Evolutionary conservation across 1,140 invertebrate genomes (phyloP), one percentile per base, ranked within the genome.

Genomic region (Pachypeltis micranthus): DNA sequence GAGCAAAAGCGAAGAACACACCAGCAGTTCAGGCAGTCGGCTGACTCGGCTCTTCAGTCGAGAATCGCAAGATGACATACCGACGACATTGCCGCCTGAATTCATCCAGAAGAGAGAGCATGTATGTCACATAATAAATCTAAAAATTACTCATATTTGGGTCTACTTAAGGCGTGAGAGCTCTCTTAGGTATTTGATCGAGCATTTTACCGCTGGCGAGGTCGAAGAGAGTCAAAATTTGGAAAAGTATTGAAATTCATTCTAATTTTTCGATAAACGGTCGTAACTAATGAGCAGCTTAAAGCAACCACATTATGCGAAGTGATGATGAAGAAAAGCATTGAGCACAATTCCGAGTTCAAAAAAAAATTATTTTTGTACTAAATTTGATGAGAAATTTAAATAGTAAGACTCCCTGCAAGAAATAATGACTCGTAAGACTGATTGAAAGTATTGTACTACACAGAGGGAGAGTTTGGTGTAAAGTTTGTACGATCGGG

Each of bases 1-100:
- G 19, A 69, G 66, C 19, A 69, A 69, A 61, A 67, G 66, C 61
- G 68, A 69, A 63, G 68, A 68, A n/a, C 63, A 67, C 21, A 69
- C 68, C 0, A 65, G 64, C 34, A 66, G 63, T 27, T 58, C 62
- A 12, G 58, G 66, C 2, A 61, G 63, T n/a, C 59, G 68, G 19
- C 44, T 67, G 12, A 64, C 62, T 23, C 31, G 68, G 16, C 59
- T 69, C 16, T 69, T 69, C 51, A 67, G 65, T 57, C 58, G 65
- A 19, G 68, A 69, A 4, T 65, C 65, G 1, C 44, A 44, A 1
- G 67, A 69, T 59, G 68, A 69, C 34, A 66, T 69, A 14, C 68
- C 68, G 1, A 68, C 68, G 0, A 58, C 68, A 0, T 61, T 69
- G 29, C 68, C 68, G 51, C 59, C 55, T 1, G 34, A 61, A 14